Base-by-base conservation (phyloP, 2,888 invertebrate genomes). In the Epistrophe grossulariae region DNA sequence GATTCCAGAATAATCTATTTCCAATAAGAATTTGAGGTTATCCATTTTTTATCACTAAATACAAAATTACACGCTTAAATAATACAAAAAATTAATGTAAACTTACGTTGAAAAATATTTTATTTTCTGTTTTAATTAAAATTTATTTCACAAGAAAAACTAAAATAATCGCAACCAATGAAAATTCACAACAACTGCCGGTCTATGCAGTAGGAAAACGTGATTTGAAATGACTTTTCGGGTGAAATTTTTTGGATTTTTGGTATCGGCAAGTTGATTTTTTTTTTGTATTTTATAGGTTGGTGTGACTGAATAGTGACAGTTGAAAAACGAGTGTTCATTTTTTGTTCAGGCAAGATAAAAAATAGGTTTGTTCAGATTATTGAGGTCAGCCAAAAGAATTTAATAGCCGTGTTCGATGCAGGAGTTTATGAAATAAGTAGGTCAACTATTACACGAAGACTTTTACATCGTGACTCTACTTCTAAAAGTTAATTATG, bases 161-260 rank as follows among this genome's bases (percentile, higher is more conserved):
- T 59, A 59, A 52, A 24, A 40, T 62, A 9, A 40, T 68, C 7
- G 40, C 19, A 79, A 76, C 31, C 35, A 79, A 80, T 38, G 31
- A 52, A 76, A 64, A 72, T 66, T 59, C 76, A 66, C 72, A 74
- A 50, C 84, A 76, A 59, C 64, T 71, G 66, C 84, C 84, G 84
- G 84, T 80, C 80, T 68, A 19, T 9, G 40, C 59, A 45, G 31
- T 24, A 50, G 71, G 19, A 80, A 84, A 84, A 84, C 84, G 84
- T 84, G 84, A 84, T 84, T 77, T 66, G 52, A 84, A 84, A 79
- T 84, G 79, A 79, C 62, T 83, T 83, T 78, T 60, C 10, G 19
- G 57, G 35, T 50, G 71, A 77, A 59, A 19, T 45, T 62, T 72
- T 68, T 43, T 13, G 57, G 10, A 24, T 48, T 72, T 59, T 64